phyloP scores from a whole-genome alignment of 2,113 vertebrate genomes.

The Hemiscyllium ocellatum region DNA sequence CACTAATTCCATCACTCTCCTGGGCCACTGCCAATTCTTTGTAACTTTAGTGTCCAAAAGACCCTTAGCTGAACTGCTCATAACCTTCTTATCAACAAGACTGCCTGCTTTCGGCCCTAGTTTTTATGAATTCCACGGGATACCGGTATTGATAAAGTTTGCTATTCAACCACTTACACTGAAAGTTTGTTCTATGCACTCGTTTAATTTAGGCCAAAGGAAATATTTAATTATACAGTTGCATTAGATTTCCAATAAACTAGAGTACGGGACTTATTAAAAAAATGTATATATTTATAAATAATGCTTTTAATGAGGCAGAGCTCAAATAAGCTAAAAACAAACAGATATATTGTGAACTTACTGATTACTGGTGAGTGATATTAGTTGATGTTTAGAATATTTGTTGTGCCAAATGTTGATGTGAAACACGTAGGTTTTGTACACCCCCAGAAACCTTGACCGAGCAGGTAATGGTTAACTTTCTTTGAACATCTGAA shows the following conservation, averaged over 20 bases:
- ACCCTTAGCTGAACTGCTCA: background rate
- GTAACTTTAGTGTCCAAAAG: no score
- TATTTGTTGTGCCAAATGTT: background rate
- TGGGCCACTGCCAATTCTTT: no score
- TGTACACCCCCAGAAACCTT: background rate
- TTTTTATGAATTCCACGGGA: background rate
- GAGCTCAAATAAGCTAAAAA: background rate
- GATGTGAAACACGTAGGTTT: background rate
- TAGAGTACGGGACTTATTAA: background rate
- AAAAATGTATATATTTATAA: background rate
- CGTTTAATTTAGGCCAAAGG: background rate
- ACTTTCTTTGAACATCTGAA: background rate
- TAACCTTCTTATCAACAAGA: no score
- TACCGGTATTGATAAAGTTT: background rate
- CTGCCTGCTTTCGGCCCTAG: no score
- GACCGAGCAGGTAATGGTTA: background rate
- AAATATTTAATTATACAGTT: background rate
- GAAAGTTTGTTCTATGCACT: background rate
- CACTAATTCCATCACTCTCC: no score
- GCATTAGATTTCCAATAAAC: background rate
- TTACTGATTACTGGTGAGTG: background rate
- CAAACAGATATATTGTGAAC: background rate
- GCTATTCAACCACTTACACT: background rate
- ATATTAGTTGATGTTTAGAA: background rate
- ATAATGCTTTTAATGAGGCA: background rate